Percentiles rank a stretch among this genome's conserved stretches.
These are phyloP conservation scores for Sphaeramia orbicularis DNA, from an alignment of 2,797 vertebrate genomes.

Conservation along the genomic window DNA sequence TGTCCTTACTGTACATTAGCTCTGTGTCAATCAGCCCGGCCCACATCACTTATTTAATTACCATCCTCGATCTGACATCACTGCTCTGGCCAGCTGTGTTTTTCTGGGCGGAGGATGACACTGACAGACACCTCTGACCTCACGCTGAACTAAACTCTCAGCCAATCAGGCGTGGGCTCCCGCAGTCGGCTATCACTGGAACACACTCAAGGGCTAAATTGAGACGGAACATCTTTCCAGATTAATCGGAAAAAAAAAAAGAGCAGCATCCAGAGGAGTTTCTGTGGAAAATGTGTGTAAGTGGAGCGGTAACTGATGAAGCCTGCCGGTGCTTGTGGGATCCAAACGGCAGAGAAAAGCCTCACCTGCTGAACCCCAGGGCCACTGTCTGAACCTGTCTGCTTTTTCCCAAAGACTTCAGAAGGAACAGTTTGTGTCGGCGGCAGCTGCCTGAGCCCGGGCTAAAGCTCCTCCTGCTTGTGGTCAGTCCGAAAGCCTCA, in stretches of 20 bases:
- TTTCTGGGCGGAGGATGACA: conserved; percentile 77
- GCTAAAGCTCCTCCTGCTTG: conserved; percentile 59
- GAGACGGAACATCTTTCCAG: conserved; percentile 56
- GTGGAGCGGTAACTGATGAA: conserved; percentile 25
- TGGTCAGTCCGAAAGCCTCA: conserved; percentile 70
- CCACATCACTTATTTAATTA: conserved; percentile 78
- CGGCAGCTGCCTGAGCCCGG: conserved; percentile 35
- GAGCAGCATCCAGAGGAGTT: conserved; percentile 26
- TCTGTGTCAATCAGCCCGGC: conserved; percentile 60
- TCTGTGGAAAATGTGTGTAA: conserved; percentile 56
- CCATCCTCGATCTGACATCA: conserved; percentile 75
- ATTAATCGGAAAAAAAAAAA: conserved; percentile 40
- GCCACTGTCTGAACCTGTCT: conserved; percentile 32
- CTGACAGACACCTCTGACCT: conserved; percentile 78
- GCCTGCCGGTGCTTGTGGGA: conserved; percentile 22
- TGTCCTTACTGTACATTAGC: conserved; percentile 39
- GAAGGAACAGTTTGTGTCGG: conserved; percentile 33
- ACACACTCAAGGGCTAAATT: conserved; percentile 41
- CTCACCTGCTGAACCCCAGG: conserved; percentile 47
- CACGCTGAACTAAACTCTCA: conserved; percentile 67
- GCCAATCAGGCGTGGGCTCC: conserved; percentile 66
- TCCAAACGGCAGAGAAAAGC: not conserved
- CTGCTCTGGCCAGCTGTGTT: conserved; percentile 83
- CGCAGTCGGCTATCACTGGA: conserved; percentile 53
- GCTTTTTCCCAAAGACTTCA: conserved; percentile 11